A percentile compares a stretch with the other conserved stretches of the same genome.
These are phyloP conservation scores for Struthio camelus DNA, from an alignment of 2,113 vertebrate genomes.

Conservation along the genomic window DNA sequence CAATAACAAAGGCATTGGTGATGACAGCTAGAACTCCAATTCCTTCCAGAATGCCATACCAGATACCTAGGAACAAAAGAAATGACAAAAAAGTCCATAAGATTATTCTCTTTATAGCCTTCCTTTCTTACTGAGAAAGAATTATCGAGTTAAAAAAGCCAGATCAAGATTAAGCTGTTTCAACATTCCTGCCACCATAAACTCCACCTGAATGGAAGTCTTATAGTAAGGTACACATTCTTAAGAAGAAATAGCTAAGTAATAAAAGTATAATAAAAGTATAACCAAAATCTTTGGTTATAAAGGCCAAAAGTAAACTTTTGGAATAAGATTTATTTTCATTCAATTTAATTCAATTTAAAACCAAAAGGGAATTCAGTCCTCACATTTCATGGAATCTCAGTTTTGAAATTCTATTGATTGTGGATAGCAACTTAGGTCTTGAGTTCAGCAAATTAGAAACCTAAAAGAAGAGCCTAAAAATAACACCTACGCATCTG, in stretches of 20 bases:
- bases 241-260: not conserved
- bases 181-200: not conserved
- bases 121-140: not conserved
- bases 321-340: not conserved
- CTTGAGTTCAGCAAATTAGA: not conserved
- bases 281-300: not conserved
- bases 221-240: not conserved
- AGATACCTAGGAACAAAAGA: slow-evolving; percentile 84
- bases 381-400: not conserved
- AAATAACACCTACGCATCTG: not conserved
- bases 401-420: not conserved
- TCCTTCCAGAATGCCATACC: slow-evolving; percentile 97
- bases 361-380: not conserved
- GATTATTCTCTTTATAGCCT: not conserved
- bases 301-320: not conserved
- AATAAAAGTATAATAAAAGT: not conserved
- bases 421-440: not conserved
- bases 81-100: not conserved
- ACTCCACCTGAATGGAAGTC: not conserved
- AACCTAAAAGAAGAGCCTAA: not conserved
- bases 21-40: slow-evolving; percentile 98
- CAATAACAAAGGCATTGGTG: slow-evolving; percentile 98
- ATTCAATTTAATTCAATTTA: not conserved
- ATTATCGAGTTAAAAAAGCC: not conserved
- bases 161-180: not conserved